Percentiles rank a stretch among this genome's conserved stretches.
Evolutionary conservation across 2,113 vertebrate species (phyloP).

Genomic region (Larimichthys crocea): DNA sequence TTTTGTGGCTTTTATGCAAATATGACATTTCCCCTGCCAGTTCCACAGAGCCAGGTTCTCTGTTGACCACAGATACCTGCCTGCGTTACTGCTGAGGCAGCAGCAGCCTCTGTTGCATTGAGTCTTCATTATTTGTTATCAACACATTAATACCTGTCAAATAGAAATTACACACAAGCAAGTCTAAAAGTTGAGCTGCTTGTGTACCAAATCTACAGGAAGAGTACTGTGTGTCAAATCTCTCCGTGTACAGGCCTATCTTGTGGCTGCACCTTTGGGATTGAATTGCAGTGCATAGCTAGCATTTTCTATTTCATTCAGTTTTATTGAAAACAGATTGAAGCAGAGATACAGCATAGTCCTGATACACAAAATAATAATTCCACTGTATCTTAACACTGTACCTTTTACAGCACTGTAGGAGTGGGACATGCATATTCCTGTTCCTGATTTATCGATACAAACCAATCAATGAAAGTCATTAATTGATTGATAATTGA

Average conservation of each 20-base stretch:
- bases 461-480: not conserved
- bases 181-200: constrained; percentile 49
- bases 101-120: constrained; percentile 55
- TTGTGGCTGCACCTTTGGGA: constrained; percentile 44
- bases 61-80: constrained; percentile 76
- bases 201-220: constrained; percentile 37
- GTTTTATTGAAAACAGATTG: constrained; percentile 23
- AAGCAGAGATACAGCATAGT: constrained; percentile 2
- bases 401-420: not conserved
- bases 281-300: constrained; percentile 36
- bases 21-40: constrained; percentile 77
- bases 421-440: not conserved
- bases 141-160: constrained; percentile 69
- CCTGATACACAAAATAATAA: constrained; percentile 6
- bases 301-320: constrained; percentile 29
- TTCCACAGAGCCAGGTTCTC: constrained; percentile 56
- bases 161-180: constrained; percentile 59
- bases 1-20: constrained; percentile 80
- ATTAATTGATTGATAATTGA: not conserved
- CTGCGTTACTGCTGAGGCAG: constrained; percentile 67
- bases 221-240: constrained; percentile 28
- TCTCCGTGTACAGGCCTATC: constrained; percentile 41
- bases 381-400: not conserved
- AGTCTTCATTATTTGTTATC: constrained; percentile 70
- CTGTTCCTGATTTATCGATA: not conserved